Evolutionary conservation across 1,140 invertebrate genomes (phyloP).

Genomic region (Ptiloglossa arizonensis): DNA sequence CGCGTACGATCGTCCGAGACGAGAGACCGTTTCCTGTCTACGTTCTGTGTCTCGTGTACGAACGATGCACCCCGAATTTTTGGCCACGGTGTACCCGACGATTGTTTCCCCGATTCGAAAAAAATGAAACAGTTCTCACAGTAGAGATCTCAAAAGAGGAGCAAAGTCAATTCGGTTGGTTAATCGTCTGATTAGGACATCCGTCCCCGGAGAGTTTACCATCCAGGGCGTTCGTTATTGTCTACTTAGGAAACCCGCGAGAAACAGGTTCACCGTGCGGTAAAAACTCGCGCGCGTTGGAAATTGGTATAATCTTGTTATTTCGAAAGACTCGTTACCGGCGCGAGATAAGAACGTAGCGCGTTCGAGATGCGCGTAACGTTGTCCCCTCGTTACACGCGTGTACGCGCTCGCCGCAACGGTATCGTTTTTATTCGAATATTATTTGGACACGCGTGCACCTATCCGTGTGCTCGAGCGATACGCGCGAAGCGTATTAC

Average conservation of each 20-base stretch:
- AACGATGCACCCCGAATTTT: too few relatives aligned
- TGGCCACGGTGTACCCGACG: too few relatives aligned
- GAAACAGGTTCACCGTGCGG: neutral
- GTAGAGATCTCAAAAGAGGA: too few relatives aligned
- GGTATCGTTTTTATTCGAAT: neutral
- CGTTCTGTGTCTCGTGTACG: too few relatives aligned
- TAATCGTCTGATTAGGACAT: too few relatives aligned
- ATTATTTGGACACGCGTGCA: neutral
- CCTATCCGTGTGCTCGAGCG: neutral
- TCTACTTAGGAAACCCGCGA: neutral
- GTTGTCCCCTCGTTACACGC: neutral
- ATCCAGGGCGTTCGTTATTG: neutral
- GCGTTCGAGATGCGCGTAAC: too few relatives aligned
- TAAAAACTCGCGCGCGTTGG: neutral
- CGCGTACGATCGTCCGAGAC: too few relatives aligned
- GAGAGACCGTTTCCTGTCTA: too few relatives aligned
- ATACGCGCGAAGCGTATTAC: neutral
- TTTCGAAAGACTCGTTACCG: neutral
- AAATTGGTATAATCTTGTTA: neutral
- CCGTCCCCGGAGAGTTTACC: neutral
- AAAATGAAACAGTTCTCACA: too few relatives aligned
- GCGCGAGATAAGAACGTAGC: neutral
- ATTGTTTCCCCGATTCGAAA: too few relatives aligned
- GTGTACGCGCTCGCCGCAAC: too few relatives aligned
- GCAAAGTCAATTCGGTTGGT: too few relatives aligned